These are phyloP conservation scores for Mungos mungo DNA, from an alignment of 2,113 vertebrate species.

Conservation along the genomic window DNA sequence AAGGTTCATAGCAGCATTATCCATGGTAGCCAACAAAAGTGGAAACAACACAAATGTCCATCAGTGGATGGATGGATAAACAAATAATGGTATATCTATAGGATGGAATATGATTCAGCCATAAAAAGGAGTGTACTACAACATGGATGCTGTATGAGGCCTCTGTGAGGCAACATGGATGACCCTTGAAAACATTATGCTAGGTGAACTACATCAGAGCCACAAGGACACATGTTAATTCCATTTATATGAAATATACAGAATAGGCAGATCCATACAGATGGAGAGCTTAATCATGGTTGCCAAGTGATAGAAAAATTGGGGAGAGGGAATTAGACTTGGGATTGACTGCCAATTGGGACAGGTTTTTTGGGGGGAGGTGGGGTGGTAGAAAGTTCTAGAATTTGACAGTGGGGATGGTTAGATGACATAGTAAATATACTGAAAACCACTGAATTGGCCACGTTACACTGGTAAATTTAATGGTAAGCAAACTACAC, in stretches of 20 bases:
- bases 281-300: not conserved
- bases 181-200: not conserved
- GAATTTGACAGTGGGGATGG: not conserved
- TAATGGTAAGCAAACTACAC: not conserved
- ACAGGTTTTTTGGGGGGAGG: not conserved
- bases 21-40: not conserved
- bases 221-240: not conserved
- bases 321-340: not conserved
- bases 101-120: not conserved
- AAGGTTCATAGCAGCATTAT: not conserved
- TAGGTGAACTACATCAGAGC: not conserved
- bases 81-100: not conserved
- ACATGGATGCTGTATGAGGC: too few species aligned
- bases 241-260: not conserved
- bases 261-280: not conserved
- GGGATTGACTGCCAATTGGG: not conserved
- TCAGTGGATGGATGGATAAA: not conserved
- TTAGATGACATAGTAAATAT: not conserved
- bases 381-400: not conserved
- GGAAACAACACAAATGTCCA: not conserved
- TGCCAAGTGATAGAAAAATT: not conserved
- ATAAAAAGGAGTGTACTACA: not conserved
- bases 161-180: not conserved
- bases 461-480: not conserved
- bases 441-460: not conserved